Evolutionary conservation across 2,113 vertebrate species (phyloP), one percentile per base, ranked within the genome.

Genomic region (Miniopterus natalensis): DNA sequence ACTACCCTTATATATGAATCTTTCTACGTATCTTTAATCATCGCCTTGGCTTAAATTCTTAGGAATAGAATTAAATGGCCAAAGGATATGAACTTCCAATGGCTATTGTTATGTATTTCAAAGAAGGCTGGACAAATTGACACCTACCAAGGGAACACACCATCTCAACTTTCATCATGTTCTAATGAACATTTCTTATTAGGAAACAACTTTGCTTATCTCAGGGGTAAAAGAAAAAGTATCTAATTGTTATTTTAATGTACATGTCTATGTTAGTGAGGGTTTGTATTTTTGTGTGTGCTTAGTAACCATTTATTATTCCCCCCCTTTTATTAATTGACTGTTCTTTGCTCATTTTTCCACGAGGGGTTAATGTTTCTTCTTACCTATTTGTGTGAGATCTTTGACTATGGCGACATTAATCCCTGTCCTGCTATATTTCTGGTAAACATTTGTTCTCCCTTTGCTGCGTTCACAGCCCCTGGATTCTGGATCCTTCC

Each of bases 401-500:
- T 90, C n/a, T 91, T 84, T 90, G 31, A 61, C 51, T 59, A 59
- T 21, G 65, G 57, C 21, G 3, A 1, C 40, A 71, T 45, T 70
- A 23, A 75, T 63, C 66, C 42, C 65, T 47, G 29, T 40, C 14
- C 59, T 71, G 45, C 29, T 25, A 42, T 87, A 29, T 74, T 90
- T 84, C 47, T 71, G 90, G 77, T 53, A 80, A 70, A 74, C 1
- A n/a, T 53, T 73, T 91, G 42, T 13, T 59, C 53, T 87, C 27
- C 21, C 6, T 90, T 42, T 68, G 51, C 23, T 55, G 42, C 68
- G 79, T 47, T 63, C 40, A 21, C 79, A 63, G 59, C 5, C 59
- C 49, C 57, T 21, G 36, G 42, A 59, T 83, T 18, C 57, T 27
- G 53, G 89, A 57, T 86, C 87, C 87, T 96, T 90, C 68, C 55